Evolutionary conservation across 2,113 vertebrate genomes (phyloP).

Genomic region (Prietella phreatophila): DNA sequence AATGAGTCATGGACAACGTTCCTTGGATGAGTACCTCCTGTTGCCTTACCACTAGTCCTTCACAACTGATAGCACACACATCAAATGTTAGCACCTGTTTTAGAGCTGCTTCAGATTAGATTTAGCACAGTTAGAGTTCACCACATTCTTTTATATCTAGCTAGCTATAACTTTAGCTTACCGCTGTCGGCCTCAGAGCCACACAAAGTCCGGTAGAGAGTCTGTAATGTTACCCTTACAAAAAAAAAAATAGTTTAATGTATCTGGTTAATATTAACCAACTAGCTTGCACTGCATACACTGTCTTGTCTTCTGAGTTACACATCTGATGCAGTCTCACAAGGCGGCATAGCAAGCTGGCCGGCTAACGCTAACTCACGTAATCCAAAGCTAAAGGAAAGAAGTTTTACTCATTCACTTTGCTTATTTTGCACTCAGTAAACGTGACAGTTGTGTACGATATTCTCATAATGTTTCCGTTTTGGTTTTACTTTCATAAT

Average conservation of each 20-base stretch:
- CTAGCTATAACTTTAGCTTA: neutral
- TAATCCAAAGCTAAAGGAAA: neutral
- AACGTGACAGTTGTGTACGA: neutral
- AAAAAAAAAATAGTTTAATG: neutral
- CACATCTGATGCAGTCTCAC: neutral
- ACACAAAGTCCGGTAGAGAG: neutral
- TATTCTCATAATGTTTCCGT: too few species aligned
- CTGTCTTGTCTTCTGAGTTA: neutral
- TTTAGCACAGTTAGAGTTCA: neutral
- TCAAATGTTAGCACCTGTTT: neutral
- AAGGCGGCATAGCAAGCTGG: neutral
- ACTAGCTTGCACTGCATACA: too few species aligned
- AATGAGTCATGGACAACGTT: neutral
- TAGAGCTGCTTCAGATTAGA: neutral
- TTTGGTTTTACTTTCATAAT: neutral
- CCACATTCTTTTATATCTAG: neutral
- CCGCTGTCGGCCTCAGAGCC: neutral
- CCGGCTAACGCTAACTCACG: neutral
- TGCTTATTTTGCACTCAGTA: neutral
- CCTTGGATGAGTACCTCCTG: neutral
- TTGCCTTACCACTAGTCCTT: neutral
- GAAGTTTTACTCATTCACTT: neutral
- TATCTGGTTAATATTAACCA: neutral
- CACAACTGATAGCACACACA: too few species aligned
- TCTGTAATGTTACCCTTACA: neutral